Conservation (phyloP, 1,140 invertebrate genomes). For the Zaprionus inermis region DNA sequence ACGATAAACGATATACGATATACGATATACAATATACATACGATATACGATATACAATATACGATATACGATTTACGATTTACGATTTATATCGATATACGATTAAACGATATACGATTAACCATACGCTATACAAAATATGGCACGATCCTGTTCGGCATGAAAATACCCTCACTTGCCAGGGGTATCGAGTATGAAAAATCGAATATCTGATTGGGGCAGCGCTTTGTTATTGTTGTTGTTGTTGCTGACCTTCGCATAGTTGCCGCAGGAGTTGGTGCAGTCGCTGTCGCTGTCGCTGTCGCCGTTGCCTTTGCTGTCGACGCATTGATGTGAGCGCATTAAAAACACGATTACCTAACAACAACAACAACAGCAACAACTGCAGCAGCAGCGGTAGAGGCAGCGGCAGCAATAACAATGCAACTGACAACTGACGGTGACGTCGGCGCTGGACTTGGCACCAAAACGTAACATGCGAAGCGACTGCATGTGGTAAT, state of each 20-base stretch:
- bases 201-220: slow-evolving; percentile 37
- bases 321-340: slow-evolving; percentile 45
- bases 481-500: slow-evolving; percentile 70
- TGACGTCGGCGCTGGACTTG: slow-evolving; percentile 66
- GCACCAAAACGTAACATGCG: slow-evolving; percentile 75
- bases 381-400: slow-evolving; percentile 20
- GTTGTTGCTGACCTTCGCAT: slow-evolving; percentile 71
- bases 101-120: too few species aligned
- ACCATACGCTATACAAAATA: neutral
- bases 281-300: slow-evolving; percentile 1
- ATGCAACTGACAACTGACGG: slow-evolving; percentile 33
- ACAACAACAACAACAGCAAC: slow-evolving; percentile 41
- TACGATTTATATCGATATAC: too few species aligned
- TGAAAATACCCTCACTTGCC: neutral
- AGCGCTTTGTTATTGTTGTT: slow-evolving; percentile 20
- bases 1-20: too few species aligned
- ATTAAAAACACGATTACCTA: slow-evolving; percentile 67
- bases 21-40: too few species aligned
- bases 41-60: too few species aligned
- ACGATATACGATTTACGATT: too few species aligned
- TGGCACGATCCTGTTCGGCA: neutral
- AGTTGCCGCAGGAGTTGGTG: slow-evolving; percentile 61
- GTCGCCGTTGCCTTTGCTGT: slow-evolving; percentile 9
- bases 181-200: slow-evolving; percentile 5
- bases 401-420: slow-evolving; percentile 32